Conservation (phyloP, 2,113 vertebrate species). For the Cariama cristata region DNA sequence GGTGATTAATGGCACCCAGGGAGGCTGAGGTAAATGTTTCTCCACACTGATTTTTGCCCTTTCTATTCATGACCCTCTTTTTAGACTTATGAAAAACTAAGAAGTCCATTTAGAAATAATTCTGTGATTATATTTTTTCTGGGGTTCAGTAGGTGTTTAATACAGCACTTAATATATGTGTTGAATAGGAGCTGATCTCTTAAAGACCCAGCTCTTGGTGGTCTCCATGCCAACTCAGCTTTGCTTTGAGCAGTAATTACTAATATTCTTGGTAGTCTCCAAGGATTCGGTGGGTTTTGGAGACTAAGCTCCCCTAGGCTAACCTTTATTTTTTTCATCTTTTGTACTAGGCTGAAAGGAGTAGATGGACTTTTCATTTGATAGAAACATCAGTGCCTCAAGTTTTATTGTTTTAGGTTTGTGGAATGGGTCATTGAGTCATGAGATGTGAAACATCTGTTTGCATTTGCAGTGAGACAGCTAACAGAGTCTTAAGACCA, state of each 20-base stretch:
- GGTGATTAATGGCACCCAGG: conserved; percentile 55
- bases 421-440: conserved; percentile 57
- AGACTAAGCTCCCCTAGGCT: conserved; percentile 54
- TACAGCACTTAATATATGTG: conserved; percentile 33
- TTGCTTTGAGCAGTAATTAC: conserved; percentile 49
- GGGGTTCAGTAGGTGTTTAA: conserved; percentile 52
- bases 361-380: conserved; percentile 70
- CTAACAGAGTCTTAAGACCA: conserved; percentile 3
- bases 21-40: conserved; percentile 60
- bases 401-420: conserved; percentile 62
- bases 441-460: conserved; percentile 62
- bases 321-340: conserved; percentile 44
- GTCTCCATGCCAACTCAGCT: conserved; percentile 59
- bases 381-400: conserved; percentile 57
- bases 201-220: conserved; percentile 32
- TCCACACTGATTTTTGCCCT: conserved; percentile 20
- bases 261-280: conserved; percentile 31
- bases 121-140: conserved; percentile 27
- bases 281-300: conserved; percentile 11
- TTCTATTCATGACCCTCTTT: conserved; percentile 14
- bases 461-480: conserved; percentile 68
- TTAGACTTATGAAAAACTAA: conserved; percentile 25
- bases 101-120: conserved; percentile 58
- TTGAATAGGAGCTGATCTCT: conserved; percentile 29
- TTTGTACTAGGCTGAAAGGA: conserved; percentile 34